phyloP scores from a whole-genome alignment of 2,113 vertebrate species.

The Chamaea fasciata region DNA sequence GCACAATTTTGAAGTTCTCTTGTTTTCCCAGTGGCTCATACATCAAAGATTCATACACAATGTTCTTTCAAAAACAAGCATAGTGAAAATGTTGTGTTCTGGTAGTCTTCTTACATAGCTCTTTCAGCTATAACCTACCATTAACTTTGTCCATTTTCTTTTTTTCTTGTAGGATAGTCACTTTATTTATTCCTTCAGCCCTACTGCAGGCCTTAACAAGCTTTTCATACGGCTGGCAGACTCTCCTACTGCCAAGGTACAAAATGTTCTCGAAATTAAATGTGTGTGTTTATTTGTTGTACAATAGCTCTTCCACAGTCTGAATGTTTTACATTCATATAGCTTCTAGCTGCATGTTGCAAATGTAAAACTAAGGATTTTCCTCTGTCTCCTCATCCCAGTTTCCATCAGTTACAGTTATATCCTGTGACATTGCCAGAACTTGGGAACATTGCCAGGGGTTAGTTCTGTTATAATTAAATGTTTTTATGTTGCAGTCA shows the following conservation, averaged over 20 bases:
- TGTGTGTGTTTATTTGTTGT: not conserved
- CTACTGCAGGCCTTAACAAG: slow-evolving; percentile 86
- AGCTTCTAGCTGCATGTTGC: not conserved
- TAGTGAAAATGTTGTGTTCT: not conserved
- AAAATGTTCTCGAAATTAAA: not conserved
- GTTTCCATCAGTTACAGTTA: not conserved
- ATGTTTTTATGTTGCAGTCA: not conserved
- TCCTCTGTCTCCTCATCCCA: not conserved
- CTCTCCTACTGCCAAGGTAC: slow-evolving; percentile 89
- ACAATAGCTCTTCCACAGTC: not conserved
- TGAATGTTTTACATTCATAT: not conserved
- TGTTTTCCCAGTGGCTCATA: not conserved
- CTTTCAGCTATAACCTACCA: not conserved
- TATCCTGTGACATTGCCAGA: not conserved
- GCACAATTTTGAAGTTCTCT: not conserved
- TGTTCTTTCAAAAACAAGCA: not conserved
- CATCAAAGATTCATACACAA: not conserved
- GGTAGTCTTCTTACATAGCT: rapidly evolving
- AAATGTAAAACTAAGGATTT: not conserved
- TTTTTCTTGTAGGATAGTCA: slow-evolving; percentile 86
- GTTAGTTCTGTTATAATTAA: not conserved
- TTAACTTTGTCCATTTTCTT: not conserved
- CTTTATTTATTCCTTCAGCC: slow-evolving; percentile 98
- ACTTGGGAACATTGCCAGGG: not conserved
- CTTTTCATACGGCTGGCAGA: slow-evolving; percentile 90